Conservation (phyloP, 1,140 invertebrate species). For the Drosophila ercepeae region DNA sequence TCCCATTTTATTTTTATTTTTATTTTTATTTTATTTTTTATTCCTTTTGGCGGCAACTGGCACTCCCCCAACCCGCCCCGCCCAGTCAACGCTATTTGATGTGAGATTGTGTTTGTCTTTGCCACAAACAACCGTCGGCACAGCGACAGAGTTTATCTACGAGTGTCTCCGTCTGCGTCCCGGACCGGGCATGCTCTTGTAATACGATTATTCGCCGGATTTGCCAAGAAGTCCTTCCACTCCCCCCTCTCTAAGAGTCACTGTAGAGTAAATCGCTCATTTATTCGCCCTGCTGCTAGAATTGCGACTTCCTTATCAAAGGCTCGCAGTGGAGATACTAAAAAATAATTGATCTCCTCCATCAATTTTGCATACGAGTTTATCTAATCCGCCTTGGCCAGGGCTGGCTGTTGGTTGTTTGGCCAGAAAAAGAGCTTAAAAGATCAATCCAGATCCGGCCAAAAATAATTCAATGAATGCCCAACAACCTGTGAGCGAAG, state of each 20-base stretch:
- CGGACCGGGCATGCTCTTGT: neutral
- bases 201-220: conserved; percentile 37
- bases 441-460: neutral
- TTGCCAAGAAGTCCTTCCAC: conserved; percentile 19
- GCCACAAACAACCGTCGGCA: conserved; percentile 47
- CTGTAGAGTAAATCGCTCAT: neutral
- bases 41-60: neutral
- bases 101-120: conserved; percentile 67
- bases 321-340: neutral
- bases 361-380: neutral
- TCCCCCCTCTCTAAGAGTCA: neutral
- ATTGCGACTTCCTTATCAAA: neutral
- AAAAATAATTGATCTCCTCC: conserved; percentile 1
- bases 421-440: neutral
- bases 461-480: neutral
- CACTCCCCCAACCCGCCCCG: neutral
- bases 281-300: neutral
- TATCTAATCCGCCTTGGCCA: neutral
- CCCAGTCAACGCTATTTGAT: conserved; percentile 38
- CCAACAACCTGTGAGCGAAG: neutral
- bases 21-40: conserved; percentile 27
- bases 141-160: conserved; percentile 44
- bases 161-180: conserved; percentile 3
- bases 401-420: too few relatives aligned
- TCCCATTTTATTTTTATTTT: conserved; percentile 9